Evolutionary conservation across 2,888 invertebrate species (phyloP).

Genomic region (Zaprionus lineosus): DNA sequence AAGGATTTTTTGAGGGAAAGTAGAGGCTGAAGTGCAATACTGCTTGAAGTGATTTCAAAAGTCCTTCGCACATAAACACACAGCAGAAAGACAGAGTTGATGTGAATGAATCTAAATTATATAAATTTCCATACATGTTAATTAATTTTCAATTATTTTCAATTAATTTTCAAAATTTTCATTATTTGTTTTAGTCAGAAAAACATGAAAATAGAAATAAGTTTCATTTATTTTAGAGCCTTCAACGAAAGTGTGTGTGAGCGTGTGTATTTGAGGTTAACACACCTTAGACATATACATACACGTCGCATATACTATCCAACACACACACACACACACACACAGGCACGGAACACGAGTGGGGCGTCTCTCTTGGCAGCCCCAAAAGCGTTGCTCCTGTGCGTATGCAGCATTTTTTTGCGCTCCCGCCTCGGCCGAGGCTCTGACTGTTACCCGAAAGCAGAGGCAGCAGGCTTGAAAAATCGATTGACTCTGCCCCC

Average conservation of each 20-base stretch:
- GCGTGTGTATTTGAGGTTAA: constrained; percentile 78
- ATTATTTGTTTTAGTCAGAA: constrained; percentile 4
- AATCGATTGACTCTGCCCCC: constrained; percentile 71
- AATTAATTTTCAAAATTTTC: constrained; percentile 2
- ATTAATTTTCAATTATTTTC: no score
- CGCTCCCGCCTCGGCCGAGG: constrained; percentile 20
- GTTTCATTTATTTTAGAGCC: constrained; percentile 20
- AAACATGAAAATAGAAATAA: constrained; percentile 25
- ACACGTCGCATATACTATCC: constrained; percentile 59
- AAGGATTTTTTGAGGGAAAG: no score
- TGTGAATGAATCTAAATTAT: no score
- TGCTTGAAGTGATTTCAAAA: no score
- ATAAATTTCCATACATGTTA: no score
- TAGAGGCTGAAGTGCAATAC: no score
- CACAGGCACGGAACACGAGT: constrained; percentile 21
- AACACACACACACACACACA: constrained; percentile 26
- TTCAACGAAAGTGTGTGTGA: constrained; percentile 20
- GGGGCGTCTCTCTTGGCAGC: constrained; percentile 35
- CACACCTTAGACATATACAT: constrained; percentile 82
- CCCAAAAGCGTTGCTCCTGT: constrained; percentile 58
- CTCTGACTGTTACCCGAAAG: constrained; percentile 13
- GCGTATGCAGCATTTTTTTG: constrained; percentile 70
- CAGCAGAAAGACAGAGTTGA: no score
- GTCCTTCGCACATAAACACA: no score
- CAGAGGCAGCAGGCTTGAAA: constrained; percentile 72